Percentiles rank a stretch among this genome's conserved stretches.
phyloP scores from a whole-genome alignment of 2,113 vertebrate genomes.

The Callopanchax toddi region DNA sequence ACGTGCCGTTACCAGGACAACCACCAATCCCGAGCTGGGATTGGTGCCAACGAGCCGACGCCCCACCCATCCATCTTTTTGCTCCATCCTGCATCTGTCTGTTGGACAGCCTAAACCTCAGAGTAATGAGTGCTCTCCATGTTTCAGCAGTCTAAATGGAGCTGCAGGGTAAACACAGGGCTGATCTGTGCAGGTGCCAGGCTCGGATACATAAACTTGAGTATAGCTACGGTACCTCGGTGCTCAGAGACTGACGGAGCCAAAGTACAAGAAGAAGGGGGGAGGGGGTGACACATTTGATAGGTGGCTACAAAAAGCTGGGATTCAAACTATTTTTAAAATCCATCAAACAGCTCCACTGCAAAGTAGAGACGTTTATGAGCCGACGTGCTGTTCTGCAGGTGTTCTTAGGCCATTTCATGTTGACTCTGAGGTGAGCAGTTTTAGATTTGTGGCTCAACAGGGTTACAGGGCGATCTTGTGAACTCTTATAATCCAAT shows the following conservation, averaged over 20 bases:
- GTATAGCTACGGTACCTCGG: conserved; percentile 34
- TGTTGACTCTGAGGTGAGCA: too few species aligned
- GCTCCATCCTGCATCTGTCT: conserved; percentile 38
- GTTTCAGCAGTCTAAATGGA: conserved; percentile 68
- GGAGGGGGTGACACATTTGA: conserved; percentile 31
- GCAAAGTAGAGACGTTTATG: conserved; percentile 21
- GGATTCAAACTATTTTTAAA: conserved; percentile 46
- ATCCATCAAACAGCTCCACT: conserved; percentile 49
- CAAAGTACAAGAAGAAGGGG: not conserved
- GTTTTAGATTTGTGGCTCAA: too few species aligned
- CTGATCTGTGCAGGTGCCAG: conserved; percentile 67
- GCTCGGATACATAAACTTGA: conserved; percentile 40
- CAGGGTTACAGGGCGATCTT: too few species aligned
- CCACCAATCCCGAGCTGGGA: conserved; percentile 68
- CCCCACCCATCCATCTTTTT: conserved; percentile 57
- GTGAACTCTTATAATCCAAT: too few species aligned
- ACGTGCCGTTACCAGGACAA: conserved; percentile 73
- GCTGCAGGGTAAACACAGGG: conserved; percentile 68
- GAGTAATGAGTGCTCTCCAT: conserved; percentile 77
- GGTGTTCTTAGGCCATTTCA: too few species aligned
- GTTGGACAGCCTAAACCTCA: conserved; percentile 72
- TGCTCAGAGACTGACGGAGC: conserved; percentile 25
- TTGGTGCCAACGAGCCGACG: conserved; percentile 56
- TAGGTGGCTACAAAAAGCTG: conserved; percentile 42
- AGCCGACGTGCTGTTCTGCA: too few species aligned